These are phyloP conservation scores for Strigamia crassipes DNA, from an alignment of 2,888 invertebrate species.

Conservation along the genomic window DNA sequence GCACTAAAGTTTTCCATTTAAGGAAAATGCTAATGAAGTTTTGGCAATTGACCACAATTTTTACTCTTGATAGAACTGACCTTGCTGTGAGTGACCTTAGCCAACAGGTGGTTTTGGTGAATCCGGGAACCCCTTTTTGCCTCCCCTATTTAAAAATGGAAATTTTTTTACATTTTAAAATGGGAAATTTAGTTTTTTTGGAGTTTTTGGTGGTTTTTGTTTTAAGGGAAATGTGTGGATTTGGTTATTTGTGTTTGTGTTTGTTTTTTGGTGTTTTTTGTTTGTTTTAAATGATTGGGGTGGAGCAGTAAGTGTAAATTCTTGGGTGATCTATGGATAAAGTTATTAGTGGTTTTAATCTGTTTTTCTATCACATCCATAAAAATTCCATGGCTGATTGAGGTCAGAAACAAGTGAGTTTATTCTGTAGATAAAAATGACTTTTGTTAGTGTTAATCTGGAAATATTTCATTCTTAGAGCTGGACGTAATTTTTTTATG, in stretches of 20 bases:
- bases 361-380: neutral
- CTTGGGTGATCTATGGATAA: neutral
- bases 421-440: neutral
- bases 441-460: neutral
- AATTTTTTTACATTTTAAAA: no score
- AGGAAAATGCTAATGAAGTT: neutral
- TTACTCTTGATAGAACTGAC: conserved; percentile 15
- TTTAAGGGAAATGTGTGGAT: neutral
- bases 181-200: neutral
- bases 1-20: conserved; percentile 17
- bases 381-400: conserved; percentile 13
- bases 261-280: neutral
- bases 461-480: neutral
- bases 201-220: neutral
- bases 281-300: no score
- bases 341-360: neutral
- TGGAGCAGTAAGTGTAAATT: no score
- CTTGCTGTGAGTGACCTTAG: conserved; percentile 27
- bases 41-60: conserved; percentile 25
- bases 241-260: no score
- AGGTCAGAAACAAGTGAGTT: conserved; percentile 24
- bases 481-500: neutral
- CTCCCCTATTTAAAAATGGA: no score
- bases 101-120: conserved; percentile 7
- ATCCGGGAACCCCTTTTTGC: conserved; percentile 5